phyloP scores from a whole-genome alignment of 2,797 vertebrate species.

The Cheirogaleus major region DNA sequence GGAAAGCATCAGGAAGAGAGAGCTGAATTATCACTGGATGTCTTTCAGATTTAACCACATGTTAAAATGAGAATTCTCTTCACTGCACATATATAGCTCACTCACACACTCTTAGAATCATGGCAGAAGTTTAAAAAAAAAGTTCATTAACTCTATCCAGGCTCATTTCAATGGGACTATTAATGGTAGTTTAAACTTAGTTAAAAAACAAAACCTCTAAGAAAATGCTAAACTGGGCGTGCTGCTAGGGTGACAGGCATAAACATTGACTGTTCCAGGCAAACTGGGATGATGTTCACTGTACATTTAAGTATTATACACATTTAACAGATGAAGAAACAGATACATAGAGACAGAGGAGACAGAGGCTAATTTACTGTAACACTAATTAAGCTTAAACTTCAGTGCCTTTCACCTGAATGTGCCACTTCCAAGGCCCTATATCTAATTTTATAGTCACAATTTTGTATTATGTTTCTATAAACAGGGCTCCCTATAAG shows the following conservation, averaged over 20 bases:
- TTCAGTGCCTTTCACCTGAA: background rate
- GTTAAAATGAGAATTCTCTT: background rate
- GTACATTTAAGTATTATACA: background rate
- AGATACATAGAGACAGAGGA: background rate
- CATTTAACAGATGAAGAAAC: constrained; percentile 3
- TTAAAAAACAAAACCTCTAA: background rate
- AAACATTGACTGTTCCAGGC: background rate
- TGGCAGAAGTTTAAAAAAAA: background rate
- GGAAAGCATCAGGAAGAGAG: background rate
- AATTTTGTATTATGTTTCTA: background rate
- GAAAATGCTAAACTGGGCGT: background rate
- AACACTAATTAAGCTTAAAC: background rate
- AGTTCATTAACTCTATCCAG: background rate
- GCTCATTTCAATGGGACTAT: background rate
- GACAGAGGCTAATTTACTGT: background rate
- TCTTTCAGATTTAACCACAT: background rate
- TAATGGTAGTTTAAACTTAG: background rate
- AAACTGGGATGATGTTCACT: background rate
- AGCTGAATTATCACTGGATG: background rate
- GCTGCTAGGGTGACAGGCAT: background rate
- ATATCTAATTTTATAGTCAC: background rate
- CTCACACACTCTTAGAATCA: background rate
- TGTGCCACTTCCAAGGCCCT: background rate
- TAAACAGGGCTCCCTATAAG: background rate
- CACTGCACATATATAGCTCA: background rate